Conservation (phyloP, 2,113 vertebrate genomes). For the Noturus placidus region DNA sequence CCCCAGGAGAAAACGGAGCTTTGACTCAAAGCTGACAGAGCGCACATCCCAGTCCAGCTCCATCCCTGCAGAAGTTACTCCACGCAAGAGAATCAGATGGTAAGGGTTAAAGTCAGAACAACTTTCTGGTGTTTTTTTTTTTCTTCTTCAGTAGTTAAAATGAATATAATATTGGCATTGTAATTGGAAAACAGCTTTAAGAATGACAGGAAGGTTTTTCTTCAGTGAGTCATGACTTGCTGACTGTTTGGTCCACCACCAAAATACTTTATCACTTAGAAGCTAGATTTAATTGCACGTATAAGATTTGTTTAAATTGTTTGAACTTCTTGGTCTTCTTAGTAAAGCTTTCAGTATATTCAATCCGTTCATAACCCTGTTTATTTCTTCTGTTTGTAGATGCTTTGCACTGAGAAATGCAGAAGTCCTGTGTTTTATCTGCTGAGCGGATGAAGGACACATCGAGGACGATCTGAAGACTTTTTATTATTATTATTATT, state of each 20-base stretch:
- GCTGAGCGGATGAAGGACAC: slow-evolving; percentile 54
- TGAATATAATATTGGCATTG: neutral
- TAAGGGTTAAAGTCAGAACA: slow-evolving; percentile 8
- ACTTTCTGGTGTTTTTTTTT: neutral
- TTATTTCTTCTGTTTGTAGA: neutral
- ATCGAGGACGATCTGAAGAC: slow-evolving; percentile 35
- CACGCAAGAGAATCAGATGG: slow-evolving; percentile 81
- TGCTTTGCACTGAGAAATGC: slow-evolving; percentile 19
- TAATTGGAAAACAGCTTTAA: neutral
- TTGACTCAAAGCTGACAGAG: slow-evolving; percentile 65
- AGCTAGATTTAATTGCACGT: no score
- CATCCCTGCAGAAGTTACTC: slow-evolving; percentile 70
- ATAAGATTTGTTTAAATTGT: neutral
- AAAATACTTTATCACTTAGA: neutral
- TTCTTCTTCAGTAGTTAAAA: neutral
- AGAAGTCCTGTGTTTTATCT: slow-evolving; percentile 48
- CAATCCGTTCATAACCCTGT: neutral
- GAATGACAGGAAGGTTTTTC: neutral
- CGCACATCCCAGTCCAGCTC: slow-evolving; percentile 52
- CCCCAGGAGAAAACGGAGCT: slow-evolving; percentile 73
- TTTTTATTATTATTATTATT: neutral
- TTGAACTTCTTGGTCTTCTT: neutral
- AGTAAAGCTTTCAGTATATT: neutral
- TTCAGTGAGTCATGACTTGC: neutral
- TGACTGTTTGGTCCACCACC: neutral